Conservation (phyloP, 2,113 vertebrate species). For the Alligator mississippiensis region DNA sequence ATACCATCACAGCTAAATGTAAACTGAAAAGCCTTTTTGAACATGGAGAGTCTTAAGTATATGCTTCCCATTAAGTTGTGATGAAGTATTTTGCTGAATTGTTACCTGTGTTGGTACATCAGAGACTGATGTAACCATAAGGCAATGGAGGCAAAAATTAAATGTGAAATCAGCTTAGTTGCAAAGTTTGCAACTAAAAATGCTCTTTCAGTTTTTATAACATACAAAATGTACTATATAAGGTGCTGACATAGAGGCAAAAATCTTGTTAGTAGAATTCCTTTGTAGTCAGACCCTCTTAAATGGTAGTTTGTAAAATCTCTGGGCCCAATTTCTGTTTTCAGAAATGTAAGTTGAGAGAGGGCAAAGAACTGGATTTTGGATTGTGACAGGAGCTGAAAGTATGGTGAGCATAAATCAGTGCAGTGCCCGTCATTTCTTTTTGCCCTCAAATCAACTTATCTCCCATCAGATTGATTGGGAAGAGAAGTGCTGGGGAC, state of each 20-base stretch:
- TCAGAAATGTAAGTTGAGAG: not conserved
- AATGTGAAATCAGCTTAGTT: not conserved
- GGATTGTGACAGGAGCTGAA: not conserved
- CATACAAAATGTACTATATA: not conserved
- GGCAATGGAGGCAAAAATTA: not conserved
- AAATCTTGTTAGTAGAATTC: not conserved
- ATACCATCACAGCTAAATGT: not conserved
- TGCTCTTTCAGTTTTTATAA: fast-evolving
- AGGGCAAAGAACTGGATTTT: not conserved
- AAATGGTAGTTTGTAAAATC: not conserved
- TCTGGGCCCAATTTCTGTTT: not conserved
- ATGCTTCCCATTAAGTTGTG: not conserved
- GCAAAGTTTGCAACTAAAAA: not conserved
- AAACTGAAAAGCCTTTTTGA: too few species aligned
- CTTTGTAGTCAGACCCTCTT: not conserved
- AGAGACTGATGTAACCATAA: not conserved
- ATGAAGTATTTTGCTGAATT: not conserved
- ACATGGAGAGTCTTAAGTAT: not conserved
- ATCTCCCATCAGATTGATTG: not conserved
- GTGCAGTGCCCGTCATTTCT: not conserved
- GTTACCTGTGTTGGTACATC: not conserved
- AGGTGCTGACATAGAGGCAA: not conserved
- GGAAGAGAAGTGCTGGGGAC: not conserved
- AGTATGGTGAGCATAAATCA: not conserved
- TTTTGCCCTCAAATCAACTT: not conserved